Percentiles rank a stretch among this genome's conserved stretches.
phyloP scores from a whole-genome alignment of 30 jellyfish, hydroid and myxozoan species.

The Aurelia sp. region DNA sequence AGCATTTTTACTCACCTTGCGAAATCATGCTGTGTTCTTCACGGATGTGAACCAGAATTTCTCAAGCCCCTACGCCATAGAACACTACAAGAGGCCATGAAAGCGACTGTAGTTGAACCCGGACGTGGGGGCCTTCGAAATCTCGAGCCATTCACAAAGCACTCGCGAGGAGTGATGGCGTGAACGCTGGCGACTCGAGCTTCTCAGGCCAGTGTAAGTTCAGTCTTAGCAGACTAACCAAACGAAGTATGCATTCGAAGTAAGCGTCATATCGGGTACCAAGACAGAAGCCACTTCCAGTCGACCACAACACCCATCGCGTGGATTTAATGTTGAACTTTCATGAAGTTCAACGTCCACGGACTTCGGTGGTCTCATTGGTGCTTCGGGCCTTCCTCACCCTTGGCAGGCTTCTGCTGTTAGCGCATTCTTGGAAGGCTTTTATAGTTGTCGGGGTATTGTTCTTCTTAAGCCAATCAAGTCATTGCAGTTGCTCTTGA shows the following conservation, averaged over 20 bases:
- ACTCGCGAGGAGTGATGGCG: constrained; percentile 75
- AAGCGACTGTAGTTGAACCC: constrained; percentile 38
- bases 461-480: too few species aligned
- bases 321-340: too few species aligned
- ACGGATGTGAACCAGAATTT: too few species aligned
- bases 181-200: constrained; percentile 76
- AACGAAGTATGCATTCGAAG: constrained; percentile 60
- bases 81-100: constrained; percentile 31
- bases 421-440: too few species aligned
- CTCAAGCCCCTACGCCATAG: constrained; percentile 57
- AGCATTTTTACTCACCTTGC: too few species aligned
- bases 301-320: constrained; percentile 24
- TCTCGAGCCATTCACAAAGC: constrained; percentile 75
- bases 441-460: too few species aligned
- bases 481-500: background rate
- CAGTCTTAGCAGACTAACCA: constrained; percentile 66
- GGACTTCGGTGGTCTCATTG: background rate
- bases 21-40: too few species aligned
- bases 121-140: constrained; percentile 80
- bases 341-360: too few species aligned
- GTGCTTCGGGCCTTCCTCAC: constrained; percentile 40
- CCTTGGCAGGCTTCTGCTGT: constrained; percentile 10
- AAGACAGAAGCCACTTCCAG: constrained; percentile 75
- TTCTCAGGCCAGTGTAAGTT: constrained; percentile 69
- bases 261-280: constrained; percentile 40